phyloP scores from a whole-genome alignment of 2,113 vertebrate genomes.

The Noctilio leporinus region DNA sequence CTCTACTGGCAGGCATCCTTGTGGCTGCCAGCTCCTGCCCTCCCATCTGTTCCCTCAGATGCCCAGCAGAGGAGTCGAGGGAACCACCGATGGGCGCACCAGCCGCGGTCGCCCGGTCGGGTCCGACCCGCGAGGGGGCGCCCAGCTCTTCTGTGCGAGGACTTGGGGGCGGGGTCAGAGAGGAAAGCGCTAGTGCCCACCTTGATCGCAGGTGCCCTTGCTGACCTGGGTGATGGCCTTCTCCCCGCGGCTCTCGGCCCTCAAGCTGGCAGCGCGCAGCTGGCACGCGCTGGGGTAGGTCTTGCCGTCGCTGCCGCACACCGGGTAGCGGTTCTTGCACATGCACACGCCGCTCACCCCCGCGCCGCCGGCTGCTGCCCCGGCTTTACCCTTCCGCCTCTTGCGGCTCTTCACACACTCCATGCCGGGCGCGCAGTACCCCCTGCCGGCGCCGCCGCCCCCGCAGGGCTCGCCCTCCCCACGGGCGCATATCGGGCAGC shows the following conservation, averaged over 20 bases:
- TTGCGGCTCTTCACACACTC: constrained; percentile 87
- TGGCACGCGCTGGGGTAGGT: constrained; percentile 86
- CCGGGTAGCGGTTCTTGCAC: constrained; percentile 87
- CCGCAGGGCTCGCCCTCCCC: constrained; percentile 83
- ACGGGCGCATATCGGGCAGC: constrained; percentile 85
- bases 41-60: not conserved
- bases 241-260: constrained; percentile 77
- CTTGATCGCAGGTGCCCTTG: constrained; percentile 91
- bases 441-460: constrained; percentile 66
- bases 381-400: constrained; percentile 72
- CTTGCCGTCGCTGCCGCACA: constrained; percentile 87
- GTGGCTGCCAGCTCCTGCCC: not conserved
- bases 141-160: not conserved
- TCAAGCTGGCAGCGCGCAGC: constrained; percentile 83
- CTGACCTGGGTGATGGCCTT: constrained; percentile 79
- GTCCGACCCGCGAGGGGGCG: not conserved
- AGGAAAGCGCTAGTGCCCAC: constrained; percentile 74
- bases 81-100: not conserved
- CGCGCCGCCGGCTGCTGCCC: constrained; percentile 65
- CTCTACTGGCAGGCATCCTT: not conserved
- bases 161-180: not conserved
- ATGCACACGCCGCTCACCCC: constrained; percentile 78
- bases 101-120: not conserved
- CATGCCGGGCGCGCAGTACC: constrained; percentile 82
- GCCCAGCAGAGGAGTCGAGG: not conserved